A percentile compares a stretch with the other conserved stretches of the same genome.
These are phyloP conservation scores for Rotaria macrura DNA, from an alignment of 2,888 invertebrate species.

Conservation along the genomic window DNA sequence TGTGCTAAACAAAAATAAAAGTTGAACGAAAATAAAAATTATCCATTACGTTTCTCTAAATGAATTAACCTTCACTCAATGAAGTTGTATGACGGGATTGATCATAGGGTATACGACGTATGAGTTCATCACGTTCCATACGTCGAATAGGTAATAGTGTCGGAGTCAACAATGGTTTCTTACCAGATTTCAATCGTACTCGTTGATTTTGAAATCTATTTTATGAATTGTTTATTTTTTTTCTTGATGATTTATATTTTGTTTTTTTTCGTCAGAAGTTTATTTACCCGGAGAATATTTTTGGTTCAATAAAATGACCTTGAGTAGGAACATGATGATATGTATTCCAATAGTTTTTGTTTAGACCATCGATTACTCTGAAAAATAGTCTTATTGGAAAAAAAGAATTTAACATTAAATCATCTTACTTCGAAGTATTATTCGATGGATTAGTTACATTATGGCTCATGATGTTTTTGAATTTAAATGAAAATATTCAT, in stretches of 20 bases:
- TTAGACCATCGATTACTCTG: not conserved
- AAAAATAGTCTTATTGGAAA: too few species aligned
- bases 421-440: too few species aligned
- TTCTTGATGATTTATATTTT: too few species aligned
- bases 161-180: conserved; percentile 45
- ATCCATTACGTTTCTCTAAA: not conserved
- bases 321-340: not conserved
- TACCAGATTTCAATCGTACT: conserved; percentile 42
- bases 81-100: conserved; percentile 39
- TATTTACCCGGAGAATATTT: not conserved
- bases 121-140: conserved; percentile 47
- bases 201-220: not conserved
- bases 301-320: not conserved
- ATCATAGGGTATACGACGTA: conserved; percentile 44
- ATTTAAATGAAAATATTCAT: too few species aligned
- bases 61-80: not conserved
- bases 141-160: conserved; percentile 43
- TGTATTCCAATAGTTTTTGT: not conserved
- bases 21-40: too few species aligned
- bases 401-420: too few species aligned
- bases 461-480: too few species aligned
- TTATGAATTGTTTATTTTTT: not conserved
- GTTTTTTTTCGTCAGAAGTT: too few species aligned
- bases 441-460: too few species aligned
- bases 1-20: not conserved